A percentile compares a stretch with the other conserved stretches of the same genome.
Evolutionary conservation across 2,888 invertebrate genomes (phyloP).

Genomic region (Melipona bicolor): DNA sequence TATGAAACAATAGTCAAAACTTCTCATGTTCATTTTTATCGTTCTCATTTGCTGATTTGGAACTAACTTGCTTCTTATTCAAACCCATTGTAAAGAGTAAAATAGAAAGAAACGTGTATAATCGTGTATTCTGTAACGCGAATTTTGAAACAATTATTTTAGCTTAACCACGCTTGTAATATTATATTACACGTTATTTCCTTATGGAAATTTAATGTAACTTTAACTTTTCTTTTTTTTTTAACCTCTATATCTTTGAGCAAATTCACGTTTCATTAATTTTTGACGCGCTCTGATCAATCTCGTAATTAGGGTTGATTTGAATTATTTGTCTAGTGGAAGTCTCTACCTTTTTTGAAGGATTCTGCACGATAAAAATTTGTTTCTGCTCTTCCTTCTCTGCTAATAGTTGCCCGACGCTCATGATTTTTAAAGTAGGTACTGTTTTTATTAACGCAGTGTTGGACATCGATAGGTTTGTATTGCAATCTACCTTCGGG

Average conservation of each 20-base stretch:
- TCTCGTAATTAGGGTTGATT: constrained; percentile 73
- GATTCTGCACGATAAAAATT: constrained; percentile 73
- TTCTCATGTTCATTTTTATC: not conserved
- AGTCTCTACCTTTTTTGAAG: constrained; percentile 59
- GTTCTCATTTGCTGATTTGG: not conserved
- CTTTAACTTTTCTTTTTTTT: not conserved
- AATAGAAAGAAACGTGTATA: not conserved
- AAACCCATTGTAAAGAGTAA: not conserved
- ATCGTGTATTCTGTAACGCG: not conserved
- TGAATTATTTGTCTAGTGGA: constrained; percentile 71
- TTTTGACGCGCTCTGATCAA: constrained; percentile 74
- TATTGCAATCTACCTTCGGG: constrained; percentile 70
- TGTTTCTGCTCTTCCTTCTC: constrained; percentile 68
- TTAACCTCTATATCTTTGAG: constrained; percentile 25
- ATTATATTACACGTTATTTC: not conserved
- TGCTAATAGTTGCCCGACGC: constrained; percentile 62
- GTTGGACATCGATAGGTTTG: constrained; percentile 52
- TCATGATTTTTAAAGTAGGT: constrained; percentile 72
- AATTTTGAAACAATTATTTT: not conserved
- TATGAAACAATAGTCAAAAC: not conserved
- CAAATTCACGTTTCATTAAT: constrained; percentile 71
- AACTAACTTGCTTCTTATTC: not conserved
- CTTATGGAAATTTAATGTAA: not conserved
- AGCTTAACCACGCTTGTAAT: not conserved
- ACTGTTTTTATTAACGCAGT: constrained; percentile 68